Evolutionary conservation across 2,113 vertebrate species (phyloP).

Genomic region (Romanogobio albipinnatus): DNA sequence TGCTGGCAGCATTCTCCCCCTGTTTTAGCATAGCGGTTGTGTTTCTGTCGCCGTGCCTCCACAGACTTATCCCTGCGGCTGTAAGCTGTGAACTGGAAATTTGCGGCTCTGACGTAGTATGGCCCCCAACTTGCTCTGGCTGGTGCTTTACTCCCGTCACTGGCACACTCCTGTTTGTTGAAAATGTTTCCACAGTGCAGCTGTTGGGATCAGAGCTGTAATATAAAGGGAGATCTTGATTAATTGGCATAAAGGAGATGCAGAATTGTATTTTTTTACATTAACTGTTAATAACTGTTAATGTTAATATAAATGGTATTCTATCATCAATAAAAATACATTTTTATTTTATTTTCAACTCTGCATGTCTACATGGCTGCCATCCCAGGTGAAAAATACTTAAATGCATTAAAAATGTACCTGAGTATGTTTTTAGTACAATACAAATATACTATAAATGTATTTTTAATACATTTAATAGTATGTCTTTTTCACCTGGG

Average conservation of each 20-base stretch:
- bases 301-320: too few species aligned
- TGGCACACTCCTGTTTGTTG: slow-evolving; percentile 35
- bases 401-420: too few species aligned
- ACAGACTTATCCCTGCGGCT: slow-evolving; percentile 30
- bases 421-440: too few species aligned
- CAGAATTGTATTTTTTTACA: not conserved
- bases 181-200: slow-evolving; percentile 3
- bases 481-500: too few species aligned
- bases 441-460: too few species aligned
- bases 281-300: too few species aligned
- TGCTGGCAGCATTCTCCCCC: slow-evolving; percentile 26
- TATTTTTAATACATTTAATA: too few species aligned
- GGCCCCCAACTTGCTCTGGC: slow-evolving; percentile 37
- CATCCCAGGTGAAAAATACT: too few species aligned
- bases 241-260: not conserved
- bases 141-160: slow-evolving; percentile 52
- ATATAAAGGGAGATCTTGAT: not conserved
- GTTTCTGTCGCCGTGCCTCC: slow-evolving; percentile 28
- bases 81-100: slow-evolving; percentile 45
- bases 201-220: not conserved
- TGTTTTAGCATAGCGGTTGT: slow-evolving; percentile 55
- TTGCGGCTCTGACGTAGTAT: slow-evolving; percentile 40
- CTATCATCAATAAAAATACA: too few species aligned
- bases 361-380: too few species aligned
- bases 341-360: too few species aligned